A percentile compares a stretch with the other conserved stretches of the same genome.
Evolutionary conservation across 2,888 invertebrate species (phyloP).

Genomic region (Matsumyia berberina): DNA sequence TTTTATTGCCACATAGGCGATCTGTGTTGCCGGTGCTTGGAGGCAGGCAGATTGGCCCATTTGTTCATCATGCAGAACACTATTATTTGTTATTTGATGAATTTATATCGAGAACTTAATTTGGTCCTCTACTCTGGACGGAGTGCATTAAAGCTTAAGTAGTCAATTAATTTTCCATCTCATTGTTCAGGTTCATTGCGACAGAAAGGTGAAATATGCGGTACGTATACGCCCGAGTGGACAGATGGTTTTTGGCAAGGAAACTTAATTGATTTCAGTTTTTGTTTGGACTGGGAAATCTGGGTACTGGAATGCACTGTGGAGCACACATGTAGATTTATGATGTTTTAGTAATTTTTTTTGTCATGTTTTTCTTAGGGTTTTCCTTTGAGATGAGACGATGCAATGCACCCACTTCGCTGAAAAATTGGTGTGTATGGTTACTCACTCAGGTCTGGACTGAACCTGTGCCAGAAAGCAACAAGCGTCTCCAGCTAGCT

Average conservation of each 20-base stretch:
- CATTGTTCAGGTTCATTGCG: not conserved
- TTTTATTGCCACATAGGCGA: constrained; percentile 39
- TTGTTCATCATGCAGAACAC: constrained; percentile 40
- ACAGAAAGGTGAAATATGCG: not conserved
- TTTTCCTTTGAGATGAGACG: too few species aligned
- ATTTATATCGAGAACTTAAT: constrained; percentile 54
- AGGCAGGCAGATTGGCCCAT: constrained; percentile 16
- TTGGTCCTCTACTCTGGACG: not conserved
- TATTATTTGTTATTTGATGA: constrained; percentile 55
- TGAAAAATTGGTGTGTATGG: too few species aligned
- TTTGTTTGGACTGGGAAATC: not conserved
- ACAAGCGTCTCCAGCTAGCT: too few species aligned
- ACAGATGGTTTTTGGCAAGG: not conserved
- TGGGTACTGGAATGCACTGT: too few species aligned
- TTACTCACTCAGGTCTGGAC: too few species aligned
- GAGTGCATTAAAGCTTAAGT: constrained; percentile 29
- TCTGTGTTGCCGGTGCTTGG: not conserved
- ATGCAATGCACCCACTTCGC: too few species aligned
- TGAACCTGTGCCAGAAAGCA: too few species aligned
- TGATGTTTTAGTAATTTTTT: too few species aligned
- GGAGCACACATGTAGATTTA: too few species aligned
- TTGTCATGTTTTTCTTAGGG: too few species aligned
- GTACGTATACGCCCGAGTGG: constrained; percentile 11
- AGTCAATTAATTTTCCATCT: constrained; percentile 52
- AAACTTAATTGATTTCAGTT: not conserved